A percentile compares a stretch with the other conserved stretches of the same genome.
These are phyloP conservation scores for Apodemia zela DNA, from an alignment of 2,888 invertebrate species.

Conservation along the genomic window DNA sequence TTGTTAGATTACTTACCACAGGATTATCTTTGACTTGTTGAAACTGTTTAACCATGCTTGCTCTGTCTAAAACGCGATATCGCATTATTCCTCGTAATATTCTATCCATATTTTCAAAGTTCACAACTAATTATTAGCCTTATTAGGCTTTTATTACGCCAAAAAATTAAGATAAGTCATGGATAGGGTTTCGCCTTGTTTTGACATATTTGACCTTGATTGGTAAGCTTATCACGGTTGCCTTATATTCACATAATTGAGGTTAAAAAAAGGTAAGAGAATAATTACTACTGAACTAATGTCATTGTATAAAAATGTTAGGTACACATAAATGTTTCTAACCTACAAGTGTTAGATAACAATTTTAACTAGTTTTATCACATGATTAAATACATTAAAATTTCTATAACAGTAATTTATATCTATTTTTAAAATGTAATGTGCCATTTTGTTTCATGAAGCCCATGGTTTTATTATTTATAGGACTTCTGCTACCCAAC, in stretches of 20 bases:
- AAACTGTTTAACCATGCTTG: conserved; percentile 95
- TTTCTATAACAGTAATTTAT: no score
- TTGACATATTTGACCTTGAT: conserved; percentile 74
- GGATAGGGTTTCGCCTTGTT: conserved; percentile 33
- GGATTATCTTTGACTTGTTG: conserved; percentile 93
- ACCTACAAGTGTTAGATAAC: conserved; percentile 1
- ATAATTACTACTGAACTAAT: conserved; percentile 6
- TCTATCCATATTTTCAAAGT: conserved; percentile 84
- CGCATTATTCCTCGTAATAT: conserved; percentile 94
- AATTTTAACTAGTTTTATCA: background rate
- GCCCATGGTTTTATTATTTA: no score
- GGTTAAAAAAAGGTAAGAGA: conserved; percentile 19
- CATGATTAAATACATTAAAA: background rate
- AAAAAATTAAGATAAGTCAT: conserved; percentile 24
- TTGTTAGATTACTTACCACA: conserved; percentile 80
- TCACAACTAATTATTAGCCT: conserved; percentile 23
- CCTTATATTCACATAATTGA: conserved; percentile 17
- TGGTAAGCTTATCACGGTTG: conserved; percentile 52
- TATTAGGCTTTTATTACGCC: conserved; percentile 25
- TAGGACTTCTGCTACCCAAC: no score
- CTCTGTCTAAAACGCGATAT: conserved; percentile 89
- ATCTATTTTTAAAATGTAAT: no score
- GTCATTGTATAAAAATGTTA: conserved; percentile 6
- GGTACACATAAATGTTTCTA: background rate
- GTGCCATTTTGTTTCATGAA: no score